Conservation (phyloP, 1,140 invertebrate genomes). For the Anoplolepis gracilipes region DNA sequence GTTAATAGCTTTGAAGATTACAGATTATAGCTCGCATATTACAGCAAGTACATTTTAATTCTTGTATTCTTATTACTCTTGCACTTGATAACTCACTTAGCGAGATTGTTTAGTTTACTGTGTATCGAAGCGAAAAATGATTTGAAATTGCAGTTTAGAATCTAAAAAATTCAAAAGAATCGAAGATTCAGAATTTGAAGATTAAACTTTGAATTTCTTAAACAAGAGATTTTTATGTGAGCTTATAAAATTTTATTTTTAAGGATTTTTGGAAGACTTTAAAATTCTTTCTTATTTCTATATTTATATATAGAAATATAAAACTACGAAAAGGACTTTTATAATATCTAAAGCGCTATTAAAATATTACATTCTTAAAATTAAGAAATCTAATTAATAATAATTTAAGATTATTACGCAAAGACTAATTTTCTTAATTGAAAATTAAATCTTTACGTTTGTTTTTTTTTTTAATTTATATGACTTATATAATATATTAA, state of each 20-base stretch:
- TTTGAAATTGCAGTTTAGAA: background rate
- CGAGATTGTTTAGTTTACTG: background rate
- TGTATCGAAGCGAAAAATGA: background rate
- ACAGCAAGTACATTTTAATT: background rate
- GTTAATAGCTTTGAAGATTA: slow-evolving; percentile 17
- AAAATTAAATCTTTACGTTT: background rate
- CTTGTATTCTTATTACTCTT: background rate
- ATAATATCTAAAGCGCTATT: background rate
- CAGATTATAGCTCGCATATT: background rate
- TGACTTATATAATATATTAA: too few species aligned
- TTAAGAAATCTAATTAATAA: background rate
- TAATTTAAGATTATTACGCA: background rate
- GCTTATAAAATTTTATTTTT: background rate
- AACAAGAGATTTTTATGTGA: background rate
- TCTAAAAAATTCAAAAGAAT: background rate
- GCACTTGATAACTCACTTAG: background rate
- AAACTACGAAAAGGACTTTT: background rate
- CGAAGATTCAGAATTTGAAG: background rate
- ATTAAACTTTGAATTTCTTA: background rate
- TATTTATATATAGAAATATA: background rate
- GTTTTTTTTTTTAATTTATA: too few species aligned
- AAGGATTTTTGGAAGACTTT: background rate
- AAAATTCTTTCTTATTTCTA: background rate
- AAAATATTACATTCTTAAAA: background rate
- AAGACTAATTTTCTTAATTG: background rate